Conservation (phyloP, 2,113 vertebrate species). For the Glaucomys volans region DNA sequence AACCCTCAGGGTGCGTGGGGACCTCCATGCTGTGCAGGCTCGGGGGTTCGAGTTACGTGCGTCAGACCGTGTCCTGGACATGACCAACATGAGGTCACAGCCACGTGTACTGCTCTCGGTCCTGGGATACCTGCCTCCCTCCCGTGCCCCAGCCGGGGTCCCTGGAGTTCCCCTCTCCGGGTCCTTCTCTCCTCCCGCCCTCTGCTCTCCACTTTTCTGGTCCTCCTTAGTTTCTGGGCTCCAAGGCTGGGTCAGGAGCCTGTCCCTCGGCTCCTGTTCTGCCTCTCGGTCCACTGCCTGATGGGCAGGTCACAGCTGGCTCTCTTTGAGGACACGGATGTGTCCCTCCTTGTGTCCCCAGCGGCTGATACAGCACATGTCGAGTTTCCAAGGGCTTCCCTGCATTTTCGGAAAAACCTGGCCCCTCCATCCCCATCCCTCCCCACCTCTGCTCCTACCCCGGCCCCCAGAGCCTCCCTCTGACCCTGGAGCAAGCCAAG, state of each 20-base stretch:
- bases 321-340: neutral
- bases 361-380: neutral
- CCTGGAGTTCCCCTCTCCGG: neutral
- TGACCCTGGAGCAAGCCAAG: neutral
- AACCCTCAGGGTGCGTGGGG: rapidly evolving
- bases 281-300: neutral
- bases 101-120: rapidly evolving
- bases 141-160: rapidly evolving
- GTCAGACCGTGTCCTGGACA: neutral
- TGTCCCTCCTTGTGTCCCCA: neutral
- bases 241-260: neutral
- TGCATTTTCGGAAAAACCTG: neutral
- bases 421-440: neutral
- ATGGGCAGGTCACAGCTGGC: neutral
- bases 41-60: rapidly evolving
- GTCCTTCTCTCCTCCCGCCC: rapidly evolving
- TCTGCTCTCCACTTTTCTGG: neutral
- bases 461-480: neutral
- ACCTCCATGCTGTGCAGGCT: rapidly evolving
- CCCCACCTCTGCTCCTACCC: no score
- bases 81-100: rapidly evolving
- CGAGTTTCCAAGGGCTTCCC: neutral
- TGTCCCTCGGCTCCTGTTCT: neutral
- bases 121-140: no score
- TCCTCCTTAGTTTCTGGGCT: neutral